Evolutionary conservation across 2,888 invertebrate genomes (phyloP).

Genomic region (Subacronicta megacephala): DNA sequence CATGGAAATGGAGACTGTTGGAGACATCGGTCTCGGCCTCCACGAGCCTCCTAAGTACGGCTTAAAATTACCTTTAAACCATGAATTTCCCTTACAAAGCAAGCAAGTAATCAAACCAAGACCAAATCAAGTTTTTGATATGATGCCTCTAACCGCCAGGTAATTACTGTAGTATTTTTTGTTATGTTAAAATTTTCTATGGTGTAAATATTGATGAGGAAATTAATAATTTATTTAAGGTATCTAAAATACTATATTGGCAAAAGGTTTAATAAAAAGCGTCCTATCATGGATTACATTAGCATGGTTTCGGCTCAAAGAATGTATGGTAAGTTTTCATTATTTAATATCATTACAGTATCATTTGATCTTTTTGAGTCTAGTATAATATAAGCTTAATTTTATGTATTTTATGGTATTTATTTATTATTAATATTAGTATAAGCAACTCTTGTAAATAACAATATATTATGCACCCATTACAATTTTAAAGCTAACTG

Average conservation of each 20-base stretch:
- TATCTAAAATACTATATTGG: constrained; percentile 93
- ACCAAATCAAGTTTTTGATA: constrained; percentile 91
- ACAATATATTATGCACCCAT: no score
- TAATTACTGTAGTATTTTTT: constrained; percentile 64
- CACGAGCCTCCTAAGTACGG: constrained; percentile 91
- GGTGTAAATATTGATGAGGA: background rate
- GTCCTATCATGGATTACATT: constrained; percentile 95
- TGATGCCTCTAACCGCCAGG: constrained; percentile 93
- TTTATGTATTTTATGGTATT: no score
- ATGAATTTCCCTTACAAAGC: constrained; percentile 93
- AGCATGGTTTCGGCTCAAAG: constrained; percentile 92
- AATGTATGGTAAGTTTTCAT: constrained; percentile 93
- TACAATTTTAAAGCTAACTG: no score
- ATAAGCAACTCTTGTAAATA: no score
- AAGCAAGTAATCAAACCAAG: constrained; percentile 91
- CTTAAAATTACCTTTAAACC: constrained; percentile 93
- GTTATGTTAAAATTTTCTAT: no score
- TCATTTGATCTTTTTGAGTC: no score
- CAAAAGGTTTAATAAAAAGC: constrained; percentile 90
- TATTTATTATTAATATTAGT: no score
- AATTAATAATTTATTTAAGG: constrained; percentile 78
- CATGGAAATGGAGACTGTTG: constrained; percentile 65
- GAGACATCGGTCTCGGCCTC: constrained; percentile 54
- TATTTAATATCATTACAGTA: background rate
- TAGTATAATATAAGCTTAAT: no score